Evolutionary conservation across 2,888 invertebrate genomes (phyloP), one percentile per base, ranked within the genome.

Genomic region (Dysmachus trigonus): DNA sequence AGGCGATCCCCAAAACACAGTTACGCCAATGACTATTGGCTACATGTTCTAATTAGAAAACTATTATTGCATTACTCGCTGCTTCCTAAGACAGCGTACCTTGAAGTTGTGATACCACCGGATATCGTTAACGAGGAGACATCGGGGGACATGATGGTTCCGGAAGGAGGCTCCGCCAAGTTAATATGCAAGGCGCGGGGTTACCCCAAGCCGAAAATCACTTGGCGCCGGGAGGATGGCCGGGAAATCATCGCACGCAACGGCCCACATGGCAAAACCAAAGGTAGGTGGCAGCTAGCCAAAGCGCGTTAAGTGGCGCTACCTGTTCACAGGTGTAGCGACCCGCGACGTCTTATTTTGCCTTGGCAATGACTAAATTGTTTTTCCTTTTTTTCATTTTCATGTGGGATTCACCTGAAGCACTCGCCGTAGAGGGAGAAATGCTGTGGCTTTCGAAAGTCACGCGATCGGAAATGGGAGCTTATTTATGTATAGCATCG

Each of bases 91-190:
- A 96, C 96, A 88, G 97, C 97, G 88, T 96, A 94, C 91, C 92
- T 98, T 90, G 97, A 98, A 92, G 98, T 98, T 88, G 97, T 98
- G 38, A 97, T 97, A 90, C 97, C 97, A 41, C 97, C 97, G 84
- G 97, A 97, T 91, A 97, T 97, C 89, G 93, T 97, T 89, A 96
- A 96, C 90, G 97, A 97, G 90, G 97, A 97, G 91, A 97, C 97
- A 10, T 97, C 97, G 82, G 97, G 97, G 15, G 98, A 98, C 91
- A 95, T 98, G 94, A 97, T 97, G 96, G 97, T 98, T 85, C 97
- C 97, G n/a, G 97, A 97, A 93, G 97, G 97, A 83, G 97, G 97
- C 53, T 95, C 96, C 6, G 97, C 97, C 0, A 97, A 97, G 91
- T 93, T 97, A 89, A 95, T 96, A 87, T 97, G 97, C 92, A 96